Evolutionary conservation across 2,113 vertebrate genomes (phyloP).

Genomic region (Centropus unirufus): DNA sequence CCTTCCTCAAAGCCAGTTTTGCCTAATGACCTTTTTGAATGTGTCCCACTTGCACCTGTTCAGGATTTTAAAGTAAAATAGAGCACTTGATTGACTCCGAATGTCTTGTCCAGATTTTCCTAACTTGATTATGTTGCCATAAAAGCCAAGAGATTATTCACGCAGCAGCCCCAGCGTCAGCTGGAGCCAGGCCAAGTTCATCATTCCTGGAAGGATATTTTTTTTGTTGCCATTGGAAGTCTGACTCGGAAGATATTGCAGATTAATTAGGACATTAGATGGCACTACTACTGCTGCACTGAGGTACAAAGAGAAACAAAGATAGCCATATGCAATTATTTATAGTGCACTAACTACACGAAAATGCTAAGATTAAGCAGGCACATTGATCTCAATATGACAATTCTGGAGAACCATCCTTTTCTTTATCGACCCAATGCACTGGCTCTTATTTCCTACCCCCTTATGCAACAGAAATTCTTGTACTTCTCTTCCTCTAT

Average conservation of each 20-base stretch:
- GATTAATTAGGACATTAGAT: not conserved
- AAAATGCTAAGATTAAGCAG: not conserved
- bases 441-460: not conserved
- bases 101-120: slow-evolving; percentile 69
- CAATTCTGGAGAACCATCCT: slow-evolving; percentile 10
- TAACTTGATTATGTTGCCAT: slow-evolving; percentile 40
- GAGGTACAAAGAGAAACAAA: not conserved
- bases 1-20: slow-evolving; percentile 61
- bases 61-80: slow-evolving; percentile 64
- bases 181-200: slow-evolving; percentile 41
- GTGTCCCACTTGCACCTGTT: slow-evolving; percentile 65
- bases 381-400: not conserved
- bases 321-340: not conserved
- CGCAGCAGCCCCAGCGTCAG: not conserved
- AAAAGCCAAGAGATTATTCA: slow-evolving; percentile 12
- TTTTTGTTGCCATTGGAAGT: not conserved
- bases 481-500: not conserved
- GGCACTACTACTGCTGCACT: not conserved
- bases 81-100: slow-evolving; percentile 45
- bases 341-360: not conserved
- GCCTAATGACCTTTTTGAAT: slow-evolving; percentile 63
- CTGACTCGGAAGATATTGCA: not conserved
- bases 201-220: not conserved
- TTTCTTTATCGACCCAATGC: not conserved
- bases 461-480: not conserved